A percentile compares a stretch with the other conserved stretches of the same genome.
Evolutionary conservation across 2,113 vertebrate species (phyloP).

Genomic region (Paratilapia polleni): DNA sequence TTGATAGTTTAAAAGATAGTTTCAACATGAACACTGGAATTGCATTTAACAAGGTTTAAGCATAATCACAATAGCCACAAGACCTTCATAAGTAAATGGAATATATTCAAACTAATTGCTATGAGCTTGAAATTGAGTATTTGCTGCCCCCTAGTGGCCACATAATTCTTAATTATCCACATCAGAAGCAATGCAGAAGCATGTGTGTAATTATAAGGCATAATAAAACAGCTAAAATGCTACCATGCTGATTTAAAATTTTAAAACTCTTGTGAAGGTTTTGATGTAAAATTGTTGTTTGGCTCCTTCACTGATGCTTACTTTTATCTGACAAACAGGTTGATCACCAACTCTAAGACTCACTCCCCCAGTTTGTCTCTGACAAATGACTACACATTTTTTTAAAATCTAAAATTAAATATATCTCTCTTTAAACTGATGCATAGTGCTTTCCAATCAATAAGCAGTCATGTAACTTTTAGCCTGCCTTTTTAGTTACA

Average conservation of each 20-base stretch:
- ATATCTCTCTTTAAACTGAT: background rate
- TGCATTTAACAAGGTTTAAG: background rate
- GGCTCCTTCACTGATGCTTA: background rate
- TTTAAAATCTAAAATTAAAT: background rate
- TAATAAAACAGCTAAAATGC: background rate
- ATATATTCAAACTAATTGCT: background rate
- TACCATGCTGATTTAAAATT: too few relatives aligned
- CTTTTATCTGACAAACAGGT: background rate
- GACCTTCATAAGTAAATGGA: background rate
- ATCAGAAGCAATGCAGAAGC: background rate
- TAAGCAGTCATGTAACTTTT: background rate
- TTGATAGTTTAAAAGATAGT: slow-evolving; percentile 5
- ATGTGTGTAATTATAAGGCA: background rate
- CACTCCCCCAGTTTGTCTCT: background rate
- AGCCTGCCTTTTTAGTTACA: background rate
- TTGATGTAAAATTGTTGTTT: background rate
- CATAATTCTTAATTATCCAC: background rate
- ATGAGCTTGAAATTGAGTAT: background rate
- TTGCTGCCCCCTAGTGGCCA: background rate
- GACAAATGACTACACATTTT: background rate
- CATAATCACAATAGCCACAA: background rate
- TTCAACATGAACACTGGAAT: background rate
- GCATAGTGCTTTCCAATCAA: background rate
- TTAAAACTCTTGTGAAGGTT: background rate
- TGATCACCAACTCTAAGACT: background rate